Evolutionary conservation across 2,113 vertebrate genomes (phyloP).

Genomic region (Prietella phreatophila): DNA sequence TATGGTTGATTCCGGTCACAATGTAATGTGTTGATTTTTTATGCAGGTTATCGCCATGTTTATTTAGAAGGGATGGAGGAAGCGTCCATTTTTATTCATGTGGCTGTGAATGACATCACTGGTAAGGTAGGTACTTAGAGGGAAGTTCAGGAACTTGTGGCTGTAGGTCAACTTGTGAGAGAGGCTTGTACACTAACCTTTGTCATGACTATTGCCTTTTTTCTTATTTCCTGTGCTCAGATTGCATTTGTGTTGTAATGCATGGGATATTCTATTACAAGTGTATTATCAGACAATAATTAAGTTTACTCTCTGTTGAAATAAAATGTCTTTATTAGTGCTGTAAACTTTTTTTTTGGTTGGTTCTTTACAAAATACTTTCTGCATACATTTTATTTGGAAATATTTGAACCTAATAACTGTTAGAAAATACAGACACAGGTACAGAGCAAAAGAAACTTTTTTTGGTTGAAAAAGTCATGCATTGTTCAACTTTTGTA

Average conservation of each 20-base stretch:
- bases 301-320: background rate
- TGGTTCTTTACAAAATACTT: background rate
- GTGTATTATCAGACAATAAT: background rate
- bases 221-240: background rate
- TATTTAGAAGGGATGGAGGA: conserved; percentile 98
- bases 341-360: background rate
- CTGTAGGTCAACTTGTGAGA: background rate
- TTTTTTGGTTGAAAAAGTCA: background rate
- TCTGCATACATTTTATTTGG: background rate
- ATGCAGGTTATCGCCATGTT: conserved; percentile 91
- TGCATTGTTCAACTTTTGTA: background rate
- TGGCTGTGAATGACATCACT: conserved; percentile 90
- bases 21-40: conserved; percentile 13
- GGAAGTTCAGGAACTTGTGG: background rate
- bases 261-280: background rate
- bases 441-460: background rate
- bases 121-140: conserved; percentile 89
- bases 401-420: background rate
- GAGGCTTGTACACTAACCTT: background rate
- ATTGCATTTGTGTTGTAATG: background rate
- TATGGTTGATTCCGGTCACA: background rate
- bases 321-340: background rate
- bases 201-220: background rate
- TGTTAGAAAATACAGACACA: background rate
- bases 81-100: conserved; percentile 95